These are phyloP conservation scores for Mastomys natalensis DNA, from an alignment of 2,113 vertebrate species.

Conservation along the genomic window DNA sequence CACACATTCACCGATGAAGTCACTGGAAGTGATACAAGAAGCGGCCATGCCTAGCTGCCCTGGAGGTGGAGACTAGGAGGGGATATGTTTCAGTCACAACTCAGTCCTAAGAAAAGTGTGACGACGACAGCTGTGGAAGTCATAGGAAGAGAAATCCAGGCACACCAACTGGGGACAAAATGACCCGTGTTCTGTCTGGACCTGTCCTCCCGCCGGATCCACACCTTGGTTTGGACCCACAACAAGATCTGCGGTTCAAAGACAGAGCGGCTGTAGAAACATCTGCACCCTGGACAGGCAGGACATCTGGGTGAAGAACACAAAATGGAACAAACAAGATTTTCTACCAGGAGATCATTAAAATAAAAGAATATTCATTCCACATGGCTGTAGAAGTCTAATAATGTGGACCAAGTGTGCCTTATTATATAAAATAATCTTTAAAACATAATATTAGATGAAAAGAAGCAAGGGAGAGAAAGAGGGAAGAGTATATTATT, in stretches of 20 bases:
- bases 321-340: neutral
- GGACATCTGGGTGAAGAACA: neutral
- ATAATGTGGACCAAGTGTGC: neutral
- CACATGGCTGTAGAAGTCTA: neutral
- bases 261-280: neutral
- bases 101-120: neutral
- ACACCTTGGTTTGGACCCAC: too few species aligned
- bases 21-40: neutral
- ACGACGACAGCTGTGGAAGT: rapidly evolving
- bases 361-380: neutral
- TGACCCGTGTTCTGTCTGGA: neutral
- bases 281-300: neutral
- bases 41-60: neutral
- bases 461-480: neutral
- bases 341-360: neutral
- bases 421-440: neutral
- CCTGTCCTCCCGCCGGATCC: neutral
- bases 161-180: neutral
- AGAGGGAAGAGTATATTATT: neutral
- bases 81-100: neutral
- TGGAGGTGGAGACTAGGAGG: neutral
- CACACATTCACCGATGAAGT: neutral
- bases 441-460: neutral
- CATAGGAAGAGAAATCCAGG: neutral
- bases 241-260: neutral